Percentiles rank a stretch among this genome's conserved stretches.
These are phyloP conservation scores for Cochlearius cochlearius DNA, from an alignment of 2,113 vertebrate species.

Conservation along the genomic window DNA sequence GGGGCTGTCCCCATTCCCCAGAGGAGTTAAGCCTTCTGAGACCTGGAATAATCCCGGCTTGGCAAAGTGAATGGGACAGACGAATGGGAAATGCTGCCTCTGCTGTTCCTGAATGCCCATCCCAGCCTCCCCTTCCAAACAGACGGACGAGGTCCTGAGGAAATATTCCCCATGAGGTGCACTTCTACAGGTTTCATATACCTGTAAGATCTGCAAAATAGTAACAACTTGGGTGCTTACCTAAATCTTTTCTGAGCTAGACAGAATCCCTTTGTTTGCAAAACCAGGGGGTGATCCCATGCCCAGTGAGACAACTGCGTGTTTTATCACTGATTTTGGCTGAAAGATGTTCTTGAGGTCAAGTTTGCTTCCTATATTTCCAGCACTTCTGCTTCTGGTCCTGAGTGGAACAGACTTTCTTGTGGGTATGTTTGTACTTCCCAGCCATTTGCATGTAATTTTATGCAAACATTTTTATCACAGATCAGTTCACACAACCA, in stretches of 20 bases:
- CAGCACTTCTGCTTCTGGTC: constrained; percentile 57
- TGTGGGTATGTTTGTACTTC: constrained; percentile 60
- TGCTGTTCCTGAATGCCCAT: neutral
- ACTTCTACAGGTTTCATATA: neutral
- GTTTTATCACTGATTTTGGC: neutral
- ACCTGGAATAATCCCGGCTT: neutral
- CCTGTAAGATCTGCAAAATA: neutral
- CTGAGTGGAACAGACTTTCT: constrained; percentile 51
- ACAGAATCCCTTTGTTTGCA: neutral
- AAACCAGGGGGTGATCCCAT: neutral
- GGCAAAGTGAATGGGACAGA: neutral
- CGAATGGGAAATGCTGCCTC: neutral
- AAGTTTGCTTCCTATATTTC: constrained; percentile 27
- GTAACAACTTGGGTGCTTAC: neutral
- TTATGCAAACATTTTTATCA: constrained; percentile 67
- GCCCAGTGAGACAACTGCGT: neutral
- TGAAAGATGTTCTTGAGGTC: neutral
- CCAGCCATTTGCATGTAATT: constrained; percentile 57
- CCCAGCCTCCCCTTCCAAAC: neutral
- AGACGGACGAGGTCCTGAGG: neutral
- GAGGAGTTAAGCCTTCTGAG: neutral
- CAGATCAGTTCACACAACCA: constrained; percentile 64
- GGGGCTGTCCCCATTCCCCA: neutral
- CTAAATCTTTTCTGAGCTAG: neutral
- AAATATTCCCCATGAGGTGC: neutral